Evolutionary conservation across 2,888 invertebrate species (phyloP), one percentile per base, ranked within the genome.

Genomic region (Gibbula magus): DNA sequence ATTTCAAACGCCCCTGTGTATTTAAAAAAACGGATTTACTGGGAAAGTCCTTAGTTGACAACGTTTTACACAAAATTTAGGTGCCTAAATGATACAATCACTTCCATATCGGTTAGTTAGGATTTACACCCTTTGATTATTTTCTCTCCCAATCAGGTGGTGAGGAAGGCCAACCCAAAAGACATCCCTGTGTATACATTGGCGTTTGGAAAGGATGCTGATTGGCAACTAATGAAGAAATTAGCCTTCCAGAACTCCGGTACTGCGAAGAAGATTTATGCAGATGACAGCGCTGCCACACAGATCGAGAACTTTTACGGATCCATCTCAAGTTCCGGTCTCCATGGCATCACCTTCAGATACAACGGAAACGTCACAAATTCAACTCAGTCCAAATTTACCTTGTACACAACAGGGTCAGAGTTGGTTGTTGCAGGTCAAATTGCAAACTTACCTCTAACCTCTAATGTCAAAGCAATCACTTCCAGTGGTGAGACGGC

Each of bases 221-320:
- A 89, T 73, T 89, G 84, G 75, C 83, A 86, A 16, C 73, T 89
- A 18, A 82, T 87, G 5, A 88, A 87, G 79, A 86, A 81, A 70
- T 35, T 88, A 18, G 83, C 96, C 0, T 92, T 95, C n/a, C 94
- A 94, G 80, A 96, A 95, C 92, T 93, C 94, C 45, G 96, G 96
- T 2, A 95, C 96, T 91, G 95, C 95, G 87, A 93, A 96, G 2
- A 95, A 95, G 91, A 96, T 96, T 85, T 96, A 96, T 92, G 96
- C 96, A 91, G 95, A 95, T 18, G 94, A 95, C 0, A 96, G 96
- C 91, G 95, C 96, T 0, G 94, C 95, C 81, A 92, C 95, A 75
- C 96, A 96, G 20, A 73, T 73, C 7, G 20, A 45, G n/a, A n/a
- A 39, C 45, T 73, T 73, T n/a, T 73, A 73, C 70, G 13, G n/a